phyloP scores from a whole-genome alignment of 2,113 vertebrate genomes.

The Melanotaenia duboulayi region DNA sequence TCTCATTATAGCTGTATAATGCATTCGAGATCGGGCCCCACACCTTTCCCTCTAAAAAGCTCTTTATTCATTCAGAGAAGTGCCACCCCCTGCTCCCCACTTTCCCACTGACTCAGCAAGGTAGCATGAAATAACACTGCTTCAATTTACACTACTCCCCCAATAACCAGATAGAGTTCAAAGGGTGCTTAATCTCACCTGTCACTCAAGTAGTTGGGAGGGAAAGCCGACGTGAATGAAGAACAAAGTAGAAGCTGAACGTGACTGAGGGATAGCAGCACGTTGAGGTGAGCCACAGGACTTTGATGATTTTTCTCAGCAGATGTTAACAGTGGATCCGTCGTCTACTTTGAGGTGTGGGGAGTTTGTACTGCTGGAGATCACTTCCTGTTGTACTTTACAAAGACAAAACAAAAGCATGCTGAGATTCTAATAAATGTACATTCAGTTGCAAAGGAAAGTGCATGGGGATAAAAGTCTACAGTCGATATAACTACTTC shows the following conservation, averaged over 20 bases:
- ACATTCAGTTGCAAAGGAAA: neutral
- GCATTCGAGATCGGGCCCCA: conserved; percentile 62
- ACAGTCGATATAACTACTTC: neutral
- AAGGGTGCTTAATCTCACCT: conserved; percentile 78
- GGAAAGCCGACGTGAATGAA: conserved; percentile 53
- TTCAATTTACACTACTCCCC: conserved; percentile 74
- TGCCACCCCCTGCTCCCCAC: conserved; percentile 45
- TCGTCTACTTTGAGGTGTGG: neutral
- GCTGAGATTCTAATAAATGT: neutral
- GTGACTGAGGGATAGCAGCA: conserved; percentile 30
- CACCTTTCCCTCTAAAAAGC: conserved; percentile 64
- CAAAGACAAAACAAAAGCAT: neutral
- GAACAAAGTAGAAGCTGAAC: conserved; percentile 61
- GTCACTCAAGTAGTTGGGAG: conserved; percentile 69
- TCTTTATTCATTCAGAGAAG: conserved; percentile 78
- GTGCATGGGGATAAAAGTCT: neutral
- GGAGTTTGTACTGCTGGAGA: neutral
- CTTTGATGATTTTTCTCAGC: conserved; percentile 45
- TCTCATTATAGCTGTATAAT: conserved; percentile 79
- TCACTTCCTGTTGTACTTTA: neutral
- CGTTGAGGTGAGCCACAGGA: conserved; percentile 17
- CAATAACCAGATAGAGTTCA: conserved; percentile 77
- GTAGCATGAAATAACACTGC: conserved; percentile 75
- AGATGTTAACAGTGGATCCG: neutral
- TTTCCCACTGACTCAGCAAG: conserved; percentile 82